Base-by-base conservation (phyloP, 2,888 invertebrate species). In the Plemyria rubiginata region DNA sequence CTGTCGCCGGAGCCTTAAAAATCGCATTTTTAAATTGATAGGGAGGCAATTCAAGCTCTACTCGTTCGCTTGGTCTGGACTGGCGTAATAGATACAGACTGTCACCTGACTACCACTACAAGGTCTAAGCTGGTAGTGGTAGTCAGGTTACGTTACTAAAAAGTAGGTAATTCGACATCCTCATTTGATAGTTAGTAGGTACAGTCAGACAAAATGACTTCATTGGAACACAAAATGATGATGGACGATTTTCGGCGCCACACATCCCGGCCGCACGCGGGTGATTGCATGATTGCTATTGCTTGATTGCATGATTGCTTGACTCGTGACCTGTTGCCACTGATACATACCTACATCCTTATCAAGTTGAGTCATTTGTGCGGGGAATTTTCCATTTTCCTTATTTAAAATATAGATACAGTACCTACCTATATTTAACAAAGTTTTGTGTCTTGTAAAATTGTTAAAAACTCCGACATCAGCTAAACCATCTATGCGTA, bases 251-350 rank as follows among this genome's bases (percentile, higher is more conserved):
- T 58, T 61, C 51, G 64, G 64, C 67, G 64, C 67, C 63, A 60
- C 48, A 36, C 51, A 48, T 48, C 48, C 60, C 55, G 54, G 45
- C 51, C 61, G 58, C 52, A 54, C 41, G 56, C 51, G 65, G 48
- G 36, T 68, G 66, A 70, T 65, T 66, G 54, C 15, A 43, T 57
- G 77, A 79, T 81, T 80, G 82, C 70, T 54, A 38, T 38, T 41
- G 67, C 61, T 72, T 75, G 76, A 80, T 80, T 80, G 78, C 66
- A 74, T 77, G 79, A 79, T 79, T 75, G 83, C 71, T 53, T 58
- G 77, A 78, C 69, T 74, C 51, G 59, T 52, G 63, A 59, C 54
- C 38, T 46, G n/a, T n/a, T n/a, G 66, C 41, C 68, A 60, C 63
- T 72, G 73, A 69, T 73, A 75, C 71, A 45, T 45, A 67, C 36